These are phyloP conservation scores for Drosophila pullipes DNA, from an alignment of 2,888 invertebrate genomes.

Conservation along the genomic window DNA sequence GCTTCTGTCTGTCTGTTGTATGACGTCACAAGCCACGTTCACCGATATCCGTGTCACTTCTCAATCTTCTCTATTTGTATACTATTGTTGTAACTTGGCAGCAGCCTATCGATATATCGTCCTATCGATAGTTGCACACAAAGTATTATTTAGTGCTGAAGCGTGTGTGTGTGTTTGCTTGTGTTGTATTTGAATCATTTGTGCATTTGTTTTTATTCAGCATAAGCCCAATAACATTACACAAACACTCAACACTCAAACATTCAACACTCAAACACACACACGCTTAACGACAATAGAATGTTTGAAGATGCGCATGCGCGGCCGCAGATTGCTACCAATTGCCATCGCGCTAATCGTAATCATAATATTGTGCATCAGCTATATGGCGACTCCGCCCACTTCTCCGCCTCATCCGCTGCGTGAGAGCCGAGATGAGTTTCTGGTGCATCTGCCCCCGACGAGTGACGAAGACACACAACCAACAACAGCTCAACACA, in stretches of 20 bases:
- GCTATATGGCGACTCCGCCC: slow-evolving; percentile 58
- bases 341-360: slow-evolving; percentile 69
- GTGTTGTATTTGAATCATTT: slow-evolving; percentile 14
- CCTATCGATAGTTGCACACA: slow-evolving; percentile 4
- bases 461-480: slow-evolving; percentile 14
- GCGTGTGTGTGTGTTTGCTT: slow-evolving; percentile 2
- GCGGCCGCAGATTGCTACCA: slow-evolving; percentile 79
- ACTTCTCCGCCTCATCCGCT: slow-evolving; percentile 16
- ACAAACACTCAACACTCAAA: slow-evolving; percentile 20
- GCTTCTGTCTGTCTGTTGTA: not conserved
- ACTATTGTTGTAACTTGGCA: not conserved
- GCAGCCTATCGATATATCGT: slow-evolving; percentile 17
- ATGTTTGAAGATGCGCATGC: slow-evolving; percentile 83
- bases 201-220: slow-evolving; percentile 27
- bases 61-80: not conserved
- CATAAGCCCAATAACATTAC: not conserved
- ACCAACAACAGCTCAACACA: not conserved
- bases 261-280: slow-evolving; percentile 13
- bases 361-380: slow-evolving; percentile 75
- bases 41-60: not conserved
- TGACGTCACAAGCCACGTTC: not conserved
- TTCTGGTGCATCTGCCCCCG: slow-evolving; percentile 66
- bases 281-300: slow-evolving; percentile 35
- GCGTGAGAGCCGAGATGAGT: slow-evolving; percentile 70
- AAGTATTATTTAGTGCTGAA: not conserved